Percentiles rank a stretch among this genome's conserved stretches.
phyloP scores from a whole-genome alignment of 2,888 invertebrate genomes.

The Ferrisia virgata region DNA sequence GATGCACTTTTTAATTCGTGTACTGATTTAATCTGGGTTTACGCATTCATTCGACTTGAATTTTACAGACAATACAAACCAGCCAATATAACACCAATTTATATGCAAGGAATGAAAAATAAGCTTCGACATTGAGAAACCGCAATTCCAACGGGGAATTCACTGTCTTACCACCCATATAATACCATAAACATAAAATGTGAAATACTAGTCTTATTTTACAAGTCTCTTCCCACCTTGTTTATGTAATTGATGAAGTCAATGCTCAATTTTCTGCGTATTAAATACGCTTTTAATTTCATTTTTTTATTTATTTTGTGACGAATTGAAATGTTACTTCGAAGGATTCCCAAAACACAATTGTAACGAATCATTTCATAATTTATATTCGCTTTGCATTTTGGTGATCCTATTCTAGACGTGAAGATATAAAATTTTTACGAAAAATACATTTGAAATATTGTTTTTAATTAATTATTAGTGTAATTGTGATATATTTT shows the following conservation, averaged over 20 bases:
- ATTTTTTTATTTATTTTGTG: not conserved
- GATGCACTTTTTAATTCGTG: too few species aligned
- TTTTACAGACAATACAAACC: conserved; percentile 47
- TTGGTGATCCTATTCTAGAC: not conserved
- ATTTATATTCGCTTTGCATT: not conserved
- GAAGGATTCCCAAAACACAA: not conserved
- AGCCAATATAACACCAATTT: conserved; percentile 45
- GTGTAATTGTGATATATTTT: conserved; percentile 13
- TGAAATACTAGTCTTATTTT: not conserved
- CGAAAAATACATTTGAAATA: not conserved
- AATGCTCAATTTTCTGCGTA: conserved; percentile 23
- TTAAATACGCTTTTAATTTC: not conserved
- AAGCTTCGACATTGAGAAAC: conserved; percentile 30
- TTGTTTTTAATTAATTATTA: not conserved
- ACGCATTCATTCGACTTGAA: not conserved
- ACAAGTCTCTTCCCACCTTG: not conserved
- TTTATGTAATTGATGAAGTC: not conserved
- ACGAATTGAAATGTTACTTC: not conserved
- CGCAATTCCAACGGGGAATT: not conserved
- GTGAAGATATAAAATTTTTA: not conserved
- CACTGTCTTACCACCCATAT: not conserved
- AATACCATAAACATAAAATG: not conserved
- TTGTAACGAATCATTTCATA: not conserved
- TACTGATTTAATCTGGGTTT: not conserved
- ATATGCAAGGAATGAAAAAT: conserved; percentile 42